Base-by-base conservation (phyloP, 2,888 invertebrate species). In the Idaea aversata region DNA sequence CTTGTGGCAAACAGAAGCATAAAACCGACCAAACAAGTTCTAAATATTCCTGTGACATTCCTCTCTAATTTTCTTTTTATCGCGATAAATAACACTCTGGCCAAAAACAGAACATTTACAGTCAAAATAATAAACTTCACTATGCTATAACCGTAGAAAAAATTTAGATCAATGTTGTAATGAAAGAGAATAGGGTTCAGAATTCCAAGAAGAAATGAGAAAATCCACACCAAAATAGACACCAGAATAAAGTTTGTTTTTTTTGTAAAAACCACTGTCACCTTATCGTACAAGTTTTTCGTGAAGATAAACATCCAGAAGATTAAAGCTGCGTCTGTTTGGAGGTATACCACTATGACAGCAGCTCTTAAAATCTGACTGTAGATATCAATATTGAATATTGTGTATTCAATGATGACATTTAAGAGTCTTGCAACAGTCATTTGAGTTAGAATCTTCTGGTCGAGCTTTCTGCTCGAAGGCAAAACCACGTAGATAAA, bases 281-380 rank as follows among this genome's bases (percentile, higher is more conserved):
- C 78, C 75, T 88, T 88, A n/a, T 87, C 82, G 69, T 88, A 89
- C 6, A 91, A 69, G 64, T 88, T 85, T 68, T 85, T 88, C 0
- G 87, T 85, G 66, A 87, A 90, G 3, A 88, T 66, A 59, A 86
- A 86, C 88, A 88, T 90, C 80, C 88, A 85, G 15, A 78, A 76
- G 0, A 88, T 69, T 0, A 90, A 63, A 0, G 80, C 83, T 0
- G 81, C 76, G 57, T 91, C 90, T 0, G 82, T 82, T 58, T 85
- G 84, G 5, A 83, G 58, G 66, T 86, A 88, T 0, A 80, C 15
- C 0, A 77, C 71, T 25, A 74, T 82, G 0, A 76, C 61, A 0
- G 76, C 15, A 25, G 76, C 70, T 5, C 72, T 69, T 0, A 72
- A 58, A 47, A 47, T 10, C 47, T 47, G 47, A 47, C 47, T 47